These are phyloP conservation scores for Orestias chungarensis DNA, from an alignment of 2,797 vertebrate species.

Conservation along the genomic window DNA sequence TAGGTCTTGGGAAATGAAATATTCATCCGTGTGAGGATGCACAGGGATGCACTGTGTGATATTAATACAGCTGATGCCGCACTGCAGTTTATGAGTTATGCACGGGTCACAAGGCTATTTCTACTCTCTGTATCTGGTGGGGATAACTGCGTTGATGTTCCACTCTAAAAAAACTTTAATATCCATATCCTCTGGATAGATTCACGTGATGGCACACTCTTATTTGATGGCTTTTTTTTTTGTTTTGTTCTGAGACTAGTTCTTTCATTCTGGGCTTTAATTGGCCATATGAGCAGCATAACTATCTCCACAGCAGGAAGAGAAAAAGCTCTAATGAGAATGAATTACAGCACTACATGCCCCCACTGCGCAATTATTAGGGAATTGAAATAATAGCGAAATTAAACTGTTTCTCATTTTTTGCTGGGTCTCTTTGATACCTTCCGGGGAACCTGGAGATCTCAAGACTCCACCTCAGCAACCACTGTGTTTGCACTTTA, in stretches of 20 bases:
- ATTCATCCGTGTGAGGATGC: constrained; percentile 70
- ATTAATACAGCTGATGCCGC: constrained; percentile 80
- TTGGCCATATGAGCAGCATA: constrained; percentile 38
- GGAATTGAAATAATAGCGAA: constrained; percentile 43
- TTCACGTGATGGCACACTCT: constrained; percentile 12
- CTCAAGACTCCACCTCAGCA: constrained; percentile 28
- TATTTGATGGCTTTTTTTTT: constrained; percentile 16
- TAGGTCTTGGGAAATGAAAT: constrained; percentile 61
- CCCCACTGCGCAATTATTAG: constrained; percentile 44
- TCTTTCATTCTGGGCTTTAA: constrained; percentile 33
- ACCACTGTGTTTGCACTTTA: constrained; percentile 19
- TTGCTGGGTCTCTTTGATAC: constrained; percentile 30
- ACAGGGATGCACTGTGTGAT: constrained; percentile 65
- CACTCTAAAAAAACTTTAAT: constrained; percentile 53
- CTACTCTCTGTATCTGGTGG: constrained; percentile 40
- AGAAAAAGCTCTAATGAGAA: constrained; percentile 54
- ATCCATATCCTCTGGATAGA: constrained; percentile 28
- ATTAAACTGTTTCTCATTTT: constrained; percentile 50
- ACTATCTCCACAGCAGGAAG: constrained; percentile 33
- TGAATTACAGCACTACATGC: constrained; percentile 46
- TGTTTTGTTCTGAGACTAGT: constrained; percentile 7
- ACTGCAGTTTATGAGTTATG: constrained; percentile 84
- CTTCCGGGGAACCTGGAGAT: constrained; percentile 29
- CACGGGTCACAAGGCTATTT: constrained; percentile 71
- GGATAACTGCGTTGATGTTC: constrained; percentile 55